Base-by-base conservation (phyloP, 2,888 invertebrate genomes). In the Cryptocephalus moraei region DNA sequence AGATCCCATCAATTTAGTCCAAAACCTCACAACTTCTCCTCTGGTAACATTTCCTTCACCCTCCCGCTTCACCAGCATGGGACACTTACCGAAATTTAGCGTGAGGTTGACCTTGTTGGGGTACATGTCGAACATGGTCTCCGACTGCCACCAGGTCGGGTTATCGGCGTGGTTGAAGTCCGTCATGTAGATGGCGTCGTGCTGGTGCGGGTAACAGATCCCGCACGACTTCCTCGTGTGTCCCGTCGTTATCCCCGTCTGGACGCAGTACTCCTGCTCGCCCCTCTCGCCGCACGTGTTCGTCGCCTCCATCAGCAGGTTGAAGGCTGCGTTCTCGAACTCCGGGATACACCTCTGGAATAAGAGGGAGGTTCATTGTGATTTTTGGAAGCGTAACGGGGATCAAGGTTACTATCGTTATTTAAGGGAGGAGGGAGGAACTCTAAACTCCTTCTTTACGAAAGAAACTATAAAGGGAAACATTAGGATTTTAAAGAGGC, bases 61-160 rank as follows among this genome's bases (percentile, higher is more conserved):
- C n/a, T n/a, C n/a, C n/a, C n/a, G n/a, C n/a, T n/a, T n/a, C n/a
- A n/a, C n/a, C n/a, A n/a, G n/a, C 31, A 13, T 36, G 12, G 52
- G 55, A n/a, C n/a, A n/a, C n/a, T 55, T 53, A 64, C 65, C 62
- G 47, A 65, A 58, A 46, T 59, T 59, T 4, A 66, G 50, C 0
- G 66, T 66, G 31, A 99, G 75, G 71, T 96, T 96, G 58, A 99
- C 95, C 70, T 85, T 85, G 62, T 83, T 86, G 0, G 94, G 93
- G 67, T 86, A 88, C 67, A 93, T 91, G 63, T 97, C 93, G 62
- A 80, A 81, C 93, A 99, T 95, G 2, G 99, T 97, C 68, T 96
- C 94, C 1, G 94, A 94, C 68, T 95, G 94, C 95, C 95, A 95
- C 91, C 92, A 95, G 1, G 94, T 92, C 56, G 86, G 85, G 65